Conservation (phyloP, 2,888 invertebrate genomes). For the Lissonota sp. region DNA sequence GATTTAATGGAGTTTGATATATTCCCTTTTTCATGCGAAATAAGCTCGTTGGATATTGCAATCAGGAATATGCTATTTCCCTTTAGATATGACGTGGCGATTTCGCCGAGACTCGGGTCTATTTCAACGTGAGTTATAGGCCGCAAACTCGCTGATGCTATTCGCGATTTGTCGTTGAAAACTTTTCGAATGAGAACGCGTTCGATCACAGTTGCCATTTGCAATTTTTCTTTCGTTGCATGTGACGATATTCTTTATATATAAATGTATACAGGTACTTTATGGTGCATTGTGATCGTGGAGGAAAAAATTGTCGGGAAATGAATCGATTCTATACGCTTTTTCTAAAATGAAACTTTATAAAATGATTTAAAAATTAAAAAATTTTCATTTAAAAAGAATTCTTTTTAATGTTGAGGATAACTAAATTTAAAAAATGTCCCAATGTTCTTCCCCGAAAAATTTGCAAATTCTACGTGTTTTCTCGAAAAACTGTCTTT, state of each 20-base stretch:
- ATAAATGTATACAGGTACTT: not conserved
- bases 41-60: no score
- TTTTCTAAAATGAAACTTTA: no score
- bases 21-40: no score
- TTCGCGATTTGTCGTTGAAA: constrained; percentile 32
- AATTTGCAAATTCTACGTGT: no score
- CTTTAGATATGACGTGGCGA: constrained; percentile 80
- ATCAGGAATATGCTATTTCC: constrained; percentile 11
- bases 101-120: constrained; percentile 78
- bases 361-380: constrained; percentile 53
- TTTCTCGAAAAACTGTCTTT: no score
- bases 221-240: constrained; percentile 28
- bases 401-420: no score
- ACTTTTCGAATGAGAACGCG: constrained; percentile 16
- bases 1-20: no score
- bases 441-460: no score
- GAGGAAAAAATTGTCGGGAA: constrained; percentile 32
- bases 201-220: constrained; percentile 24
- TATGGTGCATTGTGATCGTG: not conserved
- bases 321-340: constrained; percentile 1
- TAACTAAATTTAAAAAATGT: no score
- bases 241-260: no score
- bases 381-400: constrained; percentile 71
- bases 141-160: constrained; percentile 58
- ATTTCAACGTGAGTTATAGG: constrained; percentile 77